These are phyloP conservation scores for Aldabrachelys gigantea DNA, from an alignment of 2,113 vertebrate species.

Conservation along the genomic window DNA sequence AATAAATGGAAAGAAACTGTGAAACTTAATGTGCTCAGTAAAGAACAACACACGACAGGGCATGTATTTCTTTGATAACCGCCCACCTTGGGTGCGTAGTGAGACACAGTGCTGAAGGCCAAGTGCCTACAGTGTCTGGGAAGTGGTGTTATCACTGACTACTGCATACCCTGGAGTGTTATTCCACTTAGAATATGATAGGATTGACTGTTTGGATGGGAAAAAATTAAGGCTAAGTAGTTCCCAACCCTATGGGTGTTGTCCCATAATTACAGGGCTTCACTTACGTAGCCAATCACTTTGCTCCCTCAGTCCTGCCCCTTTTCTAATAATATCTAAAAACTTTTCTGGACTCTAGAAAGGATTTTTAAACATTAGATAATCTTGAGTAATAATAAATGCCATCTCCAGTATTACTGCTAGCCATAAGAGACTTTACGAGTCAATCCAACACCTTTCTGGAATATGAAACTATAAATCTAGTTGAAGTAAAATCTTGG, in stretches of 20 bases:
- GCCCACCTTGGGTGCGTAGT: not conserved
- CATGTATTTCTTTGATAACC: constrained; percentile 10
- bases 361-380: not conserved
- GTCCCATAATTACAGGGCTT: not conserved
- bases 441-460: not conserved
- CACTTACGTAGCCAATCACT: not conserved
- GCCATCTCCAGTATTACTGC: not conserved
- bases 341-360: not conserved
- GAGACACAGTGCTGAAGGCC: constrained; percentile 6
- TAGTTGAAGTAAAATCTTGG: not conserved
- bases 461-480: not conserved
- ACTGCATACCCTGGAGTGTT: not conserved
- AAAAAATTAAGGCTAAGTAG: not conserved
- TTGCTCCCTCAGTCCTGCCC: not conserved
- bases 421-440: not conserved
- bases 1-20: not conserved
- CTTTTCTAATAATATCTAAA: not conserved
- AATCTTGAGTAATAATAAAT: not conserved
- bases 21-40: not conserved
- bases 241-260: not conserved
- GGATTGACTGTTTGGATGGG: not conserved
- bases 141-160: not conserved
- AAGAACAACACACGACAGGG: not conserved
- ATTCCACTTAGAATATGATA: rapidly evolving
- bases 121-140: not conserved